A percentile compares a stretch with the other conserved stretches of the same genome.
phyloP scores from a whole-genome alignment of 2,888 invertebrate species.

The Morpho deidamia region DNA sequence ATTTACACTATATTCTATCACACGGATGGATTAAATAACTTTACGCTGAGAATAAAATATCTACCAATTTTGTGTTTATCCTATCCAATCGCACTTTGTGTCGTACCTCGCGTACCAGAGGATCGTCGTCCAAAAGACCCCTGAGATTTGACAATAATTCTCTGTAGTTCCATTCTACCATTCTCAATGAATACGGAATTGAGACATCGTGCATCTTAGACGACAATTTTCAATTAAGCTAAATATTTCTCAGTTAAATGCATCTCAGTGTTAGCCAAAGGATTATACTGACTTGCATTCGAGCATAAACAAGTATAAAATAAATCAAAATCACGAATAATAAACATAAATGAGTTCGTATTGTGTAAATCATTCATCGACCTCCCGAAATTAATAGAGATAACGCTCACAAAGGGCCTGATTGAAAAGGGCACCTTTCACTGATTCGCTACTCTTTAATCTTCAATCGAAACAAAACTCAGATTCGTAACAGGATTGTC shows the following conservation, averaged over 20 bases:
- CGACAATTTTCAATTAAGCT: conserved; percentile 72
- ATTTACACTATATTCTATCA: no score
- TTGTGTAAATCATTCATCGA: conserved; percentile 67
- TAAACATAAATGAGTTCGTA: conserved; percentile 42
- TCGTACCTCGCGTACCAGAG: conserved; percentile 33
- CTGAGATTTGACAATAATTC: conserved; percentile 72
- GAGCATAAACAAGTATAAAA: conserved; percentile 29
- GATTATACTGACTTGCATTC: conserved; percentile 2
- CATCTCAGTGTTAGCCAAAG: conserved; percentile 18
- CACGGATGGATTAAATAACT: no score
- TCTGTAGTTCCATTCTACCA: conserved; percentile 61
- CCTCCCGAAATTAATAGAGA: conserved; percentile 69
- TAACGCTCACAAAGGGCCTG: conserved; percentile 60
- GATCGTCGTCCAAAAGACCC: conserved; percentile 50
- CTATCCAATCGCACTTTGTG: conserved; percentile 30
- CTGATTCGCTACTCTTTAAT: conserved; percentile 71
- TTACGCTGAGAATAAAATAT: background rate
- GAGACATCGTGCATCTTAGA: conserved; percentile 49
- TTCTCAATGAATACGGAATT: conserved; percentile 68
- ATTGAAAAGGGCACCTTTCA: conserved; percentile 65
- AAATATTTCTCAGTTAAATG: conserved; percentile 40
- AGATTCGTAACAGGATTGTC: conserved; percentile 72
- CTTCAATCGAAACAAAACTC: conserved; percentile 74
- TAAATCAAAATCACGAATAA: conserved; percentile 58
- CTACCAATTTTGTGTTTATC: background rate